Base-by-base conservation (phyloP, 2,888 invertebrate species). In the Anarsia innoxiella region DNA sequence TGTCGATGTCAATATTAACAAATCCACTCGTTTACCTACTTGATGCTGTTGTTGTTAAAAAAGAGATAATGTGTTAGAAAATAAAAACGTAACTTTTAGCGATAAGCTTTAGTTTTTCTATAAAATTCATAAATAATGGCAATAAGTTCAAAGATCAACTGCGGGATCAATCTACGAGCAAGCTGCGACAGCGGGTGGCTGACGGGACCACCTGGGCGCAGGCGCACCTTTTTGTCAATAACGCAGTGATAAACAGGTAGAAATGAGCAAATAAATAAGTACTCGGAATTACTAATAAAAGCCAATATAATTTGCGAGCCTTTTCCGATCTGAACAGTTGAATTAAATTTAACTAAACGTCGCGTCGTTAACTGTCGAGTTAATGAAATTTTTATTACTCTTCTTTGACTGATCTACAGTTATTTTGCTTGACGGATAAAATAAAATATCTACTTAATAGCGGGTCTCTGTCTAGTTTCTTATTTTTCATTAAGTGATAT, bases 91-190 rank as follows among this genome's bases (percentile, higher is more conserved):
- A 5, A 19, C 8, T 3, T 5, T 3, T 5, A 19, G 19, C 3
- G 19, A 8, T 19, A 19, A 8, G 4, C 19, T 19, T 8, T 19
- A 19, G 8, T 19, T 19, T 19, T 19, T 19, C 19, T 5, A 8
- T 8, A 19, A 26, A 26, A 26, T 3, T 36, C 27, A 31, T 30
- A 25, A 32, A 33, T 32, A 36, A 42, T 37, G 39, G 30, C 23
- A 29, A 15, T 34, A 36, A 30, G 42, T 36, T 42, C 42, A 42
- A 33, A 42, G 42, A 42, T 42, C 42, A 34, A 23, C 39, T 31
- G 14, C 12, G 10, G 30, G 31, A 39, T 39, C 19, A 26, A 33
- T 39, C 29, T 23, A n/a, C n/a, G 23, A 15, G 27, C 37, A 41
- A 35, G 25, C 34, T 37, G 34, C 31, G 30, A 12, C 12, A 33